phyloP scores from a whole-genome alignment of 2,888 invertebrate species.

The Escarpia spicata region DNA sequence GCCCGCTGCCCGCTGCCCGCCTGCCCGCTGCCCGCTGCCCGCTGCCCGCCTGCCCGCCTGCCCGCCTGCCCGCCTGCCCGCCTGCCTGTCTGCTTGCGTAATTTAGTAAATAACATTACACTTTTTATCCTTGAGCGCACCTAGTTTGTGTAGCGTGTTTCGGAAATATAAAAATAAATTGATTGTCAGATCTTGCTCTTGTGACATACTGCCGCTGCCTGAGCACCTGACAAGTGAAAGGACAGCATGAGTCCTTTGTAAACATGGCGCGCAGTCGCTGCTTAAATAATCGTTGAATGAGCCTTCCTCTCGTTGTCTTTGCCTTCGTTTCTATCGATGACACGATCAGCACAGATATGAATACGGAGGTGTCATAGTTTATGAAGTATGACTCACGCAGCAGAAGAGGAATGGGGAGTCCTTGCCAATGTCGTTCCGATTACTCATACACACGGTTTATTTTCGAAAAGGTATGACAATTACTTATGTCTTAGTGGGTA shows the following conservation, averaged over 20 bases:
- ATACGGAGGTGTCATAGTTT: constrained; percentile 9
- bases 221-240: neutral
- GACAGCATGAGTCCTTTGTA: neutral
- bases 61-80: too few species aligned
- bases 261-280: neutral
- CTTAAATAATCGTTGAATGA: neutral
- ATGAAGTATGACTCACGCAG: neutral
- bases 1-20: too few species aligned
- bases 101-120: too few species aligned
- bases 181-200: neutral
- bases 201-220: neutral
- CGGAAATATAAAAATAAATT: neutral
- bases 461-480: neutral
- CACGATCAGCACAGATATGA: neutral
- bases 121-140: too few species aligned
- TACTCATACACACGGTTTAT: neutral
- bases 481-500: neutral
- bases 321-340: neutral
- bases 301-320: neutral
- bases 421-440: neutral
- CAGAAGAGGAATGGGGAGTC: neutral
- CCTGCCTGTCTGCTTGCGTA: too few species aligned
- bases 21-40: too few species aligned
- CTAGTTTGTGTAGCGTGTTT: neutral
- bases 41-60: too few species aligned